phyloP scores from a whole-genome alignment of 2,113 vertebrate species.

The Lepus americanus region DNA sequence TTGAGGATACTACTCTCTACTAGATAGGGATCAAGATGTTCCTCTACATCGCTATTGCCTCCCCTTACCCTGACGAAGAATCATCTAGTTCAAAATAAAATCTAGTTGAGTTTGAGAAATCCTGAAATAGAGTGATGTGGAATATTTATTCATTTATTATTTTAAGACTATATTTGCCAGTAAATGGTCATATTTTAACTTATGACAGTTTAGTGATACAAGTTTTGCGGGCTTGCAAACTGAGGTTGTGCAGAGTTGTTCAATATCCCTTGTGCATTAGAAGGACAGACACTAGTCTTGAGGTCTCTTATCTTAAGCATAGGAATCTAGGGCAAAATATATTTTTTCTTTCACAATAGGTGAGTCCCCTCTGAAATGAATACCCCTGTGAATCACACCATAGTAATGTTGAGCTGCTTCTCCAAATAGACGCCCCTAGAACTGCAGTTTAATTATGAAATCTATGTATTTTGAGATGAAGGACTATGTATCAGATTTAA shows the following conservation, averaged over 20 bases:
- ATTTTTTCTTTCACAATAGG: background rate
- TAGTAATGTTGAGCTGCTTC: background rate
- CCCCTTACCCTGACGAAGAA: background rate
- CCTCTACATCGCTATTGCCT: no score
- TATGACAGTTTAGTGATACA: background rate
- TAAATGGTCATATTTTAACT: background rate
- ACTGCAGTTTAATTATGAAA: background rate
- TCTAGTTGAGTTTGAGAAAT: background rate
- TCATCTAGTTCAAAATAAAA: background rate
- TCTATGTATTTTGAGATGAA: background rate
- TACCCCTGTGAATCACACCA: background rate
- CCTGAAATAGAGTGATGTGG: background rate
- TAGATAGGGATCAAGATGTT: background rate
- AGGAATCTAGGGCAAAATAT: background rate
- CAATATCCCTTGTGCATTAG: background rate
- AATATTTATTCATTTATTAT: background rate
- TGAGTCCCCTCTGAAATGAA: background rate
- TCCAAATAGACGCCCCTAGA: background rate
- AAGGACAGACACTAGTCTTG: background rate
- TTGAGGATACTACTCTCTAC: background rate
- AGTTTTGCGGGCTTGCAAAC: background rate
- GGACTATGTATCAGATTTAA: background rate
- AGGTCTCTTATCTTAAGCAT: background rate
- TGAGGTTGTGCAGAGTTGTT: background rate
- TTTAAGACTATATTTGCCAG: background rate